Conservation (phyloP, 2,113 vertebrate species). For the Saguinus midas region DNA sequence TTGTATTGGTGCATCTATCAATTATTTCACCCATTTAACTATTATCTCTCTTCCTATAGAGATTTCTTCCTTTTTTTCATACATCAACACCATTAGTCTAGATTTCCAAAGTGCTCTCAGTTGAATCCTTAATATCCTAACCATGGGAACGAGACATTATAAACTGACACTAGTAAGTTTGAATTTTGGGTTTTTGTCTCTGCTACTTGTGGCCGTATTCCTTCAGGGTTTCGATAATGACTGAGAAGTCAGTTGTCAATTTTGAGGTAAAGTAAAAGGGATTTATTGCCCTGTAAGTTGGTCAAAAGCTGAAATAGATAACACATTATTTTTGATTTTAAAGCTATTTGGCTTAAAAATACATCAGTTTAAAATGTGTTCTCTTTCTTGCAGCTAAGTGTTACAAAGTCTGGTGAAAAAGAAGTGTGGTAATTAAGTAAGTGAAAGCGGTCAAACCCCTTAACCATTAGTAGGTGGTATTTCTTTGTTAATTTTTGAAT, state of each 20-base stretch:
- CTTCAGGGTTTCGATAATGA: background rate
- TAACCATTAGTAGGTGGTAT: background rate
- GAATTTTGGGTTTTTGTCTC: background rate
- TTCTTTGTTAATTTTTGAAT: background rate
- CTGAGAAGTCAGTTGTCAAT: background rate
- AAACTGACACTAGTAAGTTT: background rate
- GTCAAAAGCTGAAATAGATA: background rate
- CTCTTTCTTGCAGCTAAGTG: background rate
- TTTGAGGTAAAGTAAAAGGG: background rate
- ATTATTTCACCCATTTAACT: background rate
- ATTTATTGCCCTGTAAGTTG: background rate
- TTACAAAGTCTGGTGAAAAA: background rate
- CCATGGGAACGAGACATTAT: background rate
- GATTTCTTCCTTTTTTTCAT: background rate
- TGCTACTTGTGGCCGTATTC: background rate
- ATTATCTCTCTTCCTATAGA: background rate
- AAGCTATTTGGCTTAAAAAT: constrained; percentile 28
- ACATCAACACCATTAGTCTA: background rate
- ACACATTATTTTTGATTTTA: constrained; percentile 12
- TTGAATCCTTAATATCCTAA: background rate
- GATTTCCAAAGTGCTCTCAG: background rate
- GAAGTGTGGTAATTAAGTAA: background rate
- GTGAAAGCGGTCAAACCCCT: background rate
- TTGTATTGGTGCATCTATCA: background rate
- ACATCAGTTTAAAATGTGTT: background rate